phyloP scores from a whole-genome alignment of 2,797 vertebrate genomes.

The Leuciscus waleckii region DNA sequence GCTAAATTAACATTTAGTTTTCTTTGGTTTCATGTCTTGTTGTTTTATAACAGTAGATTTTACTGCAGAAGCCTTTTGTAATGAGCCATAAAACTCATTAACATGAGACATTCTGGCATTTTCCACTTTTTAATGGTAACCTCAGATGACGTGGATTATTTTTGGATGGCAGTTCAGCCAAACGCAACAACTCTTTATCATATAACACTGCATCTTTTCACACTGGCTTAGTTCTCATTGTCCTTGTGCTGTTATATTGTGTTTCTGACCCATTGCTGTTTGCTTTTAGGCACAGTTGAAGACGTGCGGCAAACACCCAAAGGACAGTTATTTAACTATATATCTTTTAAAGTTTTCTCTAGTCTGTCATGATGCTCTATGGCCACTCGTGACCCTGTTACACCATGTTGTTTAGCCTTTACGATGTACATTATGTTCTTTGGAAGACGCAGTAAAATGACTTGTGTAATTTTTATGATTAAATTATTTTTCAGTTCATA shows the following conservation, averaged over 20 bases:
- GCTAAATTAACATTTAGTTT: background rate
- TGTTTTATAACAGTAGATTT: conserved; percentile 29
- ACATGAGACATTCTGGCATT: conserved; percentile 6
- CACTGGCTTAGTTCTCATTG: conserved; percentile 4
- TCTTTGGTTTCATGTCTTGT: background rate
- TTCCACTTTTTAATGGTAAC: background rate
- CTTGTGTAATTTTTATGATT: conserved; percentile 52
- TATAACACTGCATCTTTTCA: background rate
- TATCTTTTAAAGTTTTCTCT: conserved; percentile 2
- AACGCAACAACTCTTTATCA: background rate
- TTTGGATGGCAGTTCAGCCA: background rate
- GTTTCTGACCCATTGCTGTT: conserved; percentile 24
- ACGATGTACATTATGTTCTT: conserved; percentile 45
- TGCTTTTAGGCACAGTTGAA: conserved; percentile 4
- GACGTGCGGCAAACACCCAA: conserved; percentile 7
- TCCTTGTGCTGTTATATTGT: conserved; percentile 15
- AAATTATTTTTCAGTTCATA: conserved; percentile 60
- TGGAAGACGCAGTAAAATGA: conserved; percentile 36
- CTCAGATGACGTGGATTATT: background rate
- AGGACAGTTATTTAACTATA: background rate
- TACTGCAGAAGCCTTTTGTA: conserved; percentile 33
- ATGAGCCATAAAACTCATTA: background rate
- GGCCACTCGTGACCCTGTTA: conserved; percentile 30
- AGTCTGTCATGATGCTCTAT: conserved; percentile 17
- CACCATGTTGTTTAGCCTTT: conserved; percentile 44